Conservation (phyloP, 2,113 vertebrate genomes). For the Galbula dea region DNA sequence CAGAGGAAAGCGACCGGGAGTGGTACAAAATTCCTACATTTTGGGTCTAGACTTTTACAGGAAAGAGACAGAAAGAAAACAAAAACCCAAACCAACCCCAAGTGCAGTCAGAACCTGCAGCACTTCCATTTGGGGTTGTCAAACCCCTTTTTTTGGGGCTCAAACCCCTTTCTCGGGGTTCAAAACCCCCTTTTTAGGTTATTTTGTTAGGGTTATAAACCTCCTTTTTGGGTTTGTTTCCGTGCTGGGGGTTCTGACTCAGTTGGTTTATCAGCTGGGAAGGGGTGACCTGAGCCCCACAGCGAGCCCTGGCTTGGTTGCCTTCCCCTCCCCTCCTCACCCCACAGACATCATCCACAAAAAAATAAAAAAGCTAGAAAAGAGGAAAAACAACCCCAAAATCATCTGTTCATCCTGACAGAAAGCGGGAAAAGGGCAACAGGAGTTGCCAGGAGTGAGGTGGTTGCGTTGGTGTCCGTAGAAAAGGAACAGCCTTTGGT, state of each 20-base stretch:
- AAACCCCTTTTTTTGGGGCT: background rate
- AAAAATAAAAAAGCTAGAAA: background rate
- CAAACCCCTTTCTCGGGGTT: background rate
- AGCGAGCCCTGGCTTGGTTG: no score
- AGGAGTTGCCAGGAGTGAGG: constrained; percentile 63
- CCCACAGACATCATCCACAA: background rate
- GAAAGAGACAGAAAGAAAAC: background rate
- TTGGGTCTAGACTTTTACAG: no score
- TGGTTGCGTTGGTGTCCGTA: constrained; percentile 60
- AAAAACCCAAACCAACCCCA: background rate
- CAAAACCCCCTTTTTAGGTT: no score
- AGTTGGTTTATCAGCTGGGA: background rate
- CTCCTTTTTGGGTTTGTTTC: background rate
- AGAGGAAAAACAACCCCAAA: background rate
- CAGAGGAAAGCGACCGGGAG: no score
- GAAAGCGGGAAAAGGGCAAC: constrained; percentile 2
- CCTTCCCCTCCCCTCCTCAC: background rate
- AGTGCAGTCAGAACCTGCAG: no score
- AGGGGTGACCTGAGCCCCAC: background rate
- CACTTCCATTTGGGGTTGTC: no score
- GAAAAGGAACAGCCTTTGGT: constrained; percentile 77
- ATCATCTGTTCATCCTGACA: no score
- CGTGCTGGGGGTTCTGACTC: background rate
- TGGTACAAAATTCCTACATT: no score
- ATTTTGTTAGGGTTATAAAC: no score